Evolutionary conservation across 2,797 vertebrate species (phyloP), one percentile per base, ranked within the genome.

Genomic region (Phaenicophaeus curvirostris): DNA sequence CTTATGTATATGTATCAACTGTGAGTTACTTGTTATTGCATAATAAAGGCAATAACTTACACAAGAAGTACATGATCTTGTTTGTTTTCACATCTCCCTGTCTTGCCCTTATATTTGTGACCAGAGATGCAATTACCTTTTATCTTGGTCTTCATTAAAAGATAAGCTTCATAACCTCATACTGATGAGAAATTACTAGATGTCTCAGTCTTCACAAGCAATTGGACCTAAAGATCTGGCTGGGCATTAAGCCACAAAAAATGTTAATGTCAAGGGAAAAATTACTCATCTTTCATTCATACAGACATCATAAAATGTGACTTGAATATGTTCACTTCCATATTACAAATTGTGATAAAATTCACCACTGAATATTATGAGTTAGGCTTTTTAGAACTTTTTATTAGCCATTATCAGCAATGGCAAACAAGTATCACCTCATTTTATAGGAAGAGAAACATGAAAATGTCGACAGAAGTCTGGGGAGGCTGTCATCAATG

Each of bases 1-100:
- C 8, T 86, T 2, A 0, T 37, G 6, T 63, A 0, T 69, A 16
- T 1, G 0, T 46, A 61, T 11, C 0, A 0, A 50, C 39, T 67
- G 28, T 1, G 13, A 58, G 24, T 24, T 42, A 24, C 42, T 66
- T 0, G 0, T 77, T 87, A 46, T 53, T 76, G 68, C 58, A 51
- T 42, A 90, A 55, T 55, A 74, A 95, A 54, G 13, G 39, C 53
- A 87, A 7, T 55, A 20, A 76, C 19, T 90, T 81, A 71, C 1
- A 15, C 27, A 77, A 89, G 42, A 68, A 66, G 9, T 44, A 39
- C 13, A n/a, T 12, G 25, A 77, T 89, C 41, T 53, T 81, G 28
- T 61, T 87, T 89, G 53, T 80, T 24, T 50, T 71, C 50, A 28
- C 57, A 51, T 89, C 41, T 95, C 57, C 15, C 41, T 90, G 82